Conservation (phyloP, 2,797 vertebrate genomes). For the Mormyrus hasselquistii region DNA sequence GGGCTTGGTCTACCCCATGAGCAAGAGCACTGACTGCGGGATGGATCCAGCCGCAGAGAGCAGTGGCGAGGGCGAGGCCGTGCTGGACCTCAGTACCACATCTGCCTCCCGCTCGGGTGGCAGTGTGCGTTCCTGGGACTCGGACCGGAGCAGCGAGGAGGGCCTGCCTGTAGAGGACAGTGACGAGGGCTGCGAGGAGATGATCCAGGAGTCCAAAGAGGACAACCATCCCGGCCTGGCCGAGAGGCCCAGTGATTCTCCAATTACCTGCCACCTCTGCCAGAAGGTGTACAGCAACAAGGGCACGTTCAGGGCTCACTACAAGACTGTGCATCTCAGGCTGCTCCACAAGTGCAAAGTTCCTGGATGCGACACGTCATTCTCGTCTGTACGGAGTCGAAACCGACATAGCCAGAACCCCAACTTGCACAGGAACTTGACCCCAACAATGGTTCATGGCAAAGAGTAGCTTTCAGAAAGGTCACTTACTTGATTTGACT, state of each 20-base stretch:
- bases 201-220: slow-evolving; percentile 50
- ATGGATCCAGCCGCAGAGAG: slow-evolving; percentile 51
- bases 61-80: slow-evolving; percentile 66
- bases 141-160: slow-evolving; percentile 80
- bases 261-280: slow-evolving; percentile 89
- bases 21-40: slow-evolving; percentile 60
- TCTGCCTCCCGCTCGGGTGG: slow-evolving; percentile 67
- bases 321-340: slow-evolving; percentile 92
- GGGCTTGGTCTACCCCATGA: slow-evolving; percentile 82
- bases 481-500: slow-evolving; percentile 1
- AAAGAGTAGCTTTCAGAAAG: slow-evolving; percentile 41
- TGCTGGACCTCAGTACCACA: slow-evolving; percentile 86
- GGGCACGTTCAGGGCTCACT: slow-evolving; percentile 92
- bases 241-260: slow-evolving; percentile 64
- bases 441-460: slow-evolving; percentile 38
- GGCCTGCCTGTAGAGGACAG: slow-evolving; percentile 73
- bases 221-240: slow-evolving; percentile 58
- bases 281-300: slow-evolving; percentile 96
- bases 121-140: slow-evolving; percentile 83
- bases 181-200: slow-evolving; percentile 77
- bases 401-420: slow-evolving; percentile 96
- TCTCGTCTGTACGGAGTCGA: slow-evolving; percentile 90
- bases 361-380: slow-evolving; percentile 85
- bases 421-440: slow-evolving; percentile 89
- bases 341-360: slow-evolving; percentile 94